Percentiles rank a stretch among this genome's conserved stretches.
Evolutionary conservation across 2,113 vertebrate species (phyloP).

Genomic region (Blennius ocellaris): DNA sequence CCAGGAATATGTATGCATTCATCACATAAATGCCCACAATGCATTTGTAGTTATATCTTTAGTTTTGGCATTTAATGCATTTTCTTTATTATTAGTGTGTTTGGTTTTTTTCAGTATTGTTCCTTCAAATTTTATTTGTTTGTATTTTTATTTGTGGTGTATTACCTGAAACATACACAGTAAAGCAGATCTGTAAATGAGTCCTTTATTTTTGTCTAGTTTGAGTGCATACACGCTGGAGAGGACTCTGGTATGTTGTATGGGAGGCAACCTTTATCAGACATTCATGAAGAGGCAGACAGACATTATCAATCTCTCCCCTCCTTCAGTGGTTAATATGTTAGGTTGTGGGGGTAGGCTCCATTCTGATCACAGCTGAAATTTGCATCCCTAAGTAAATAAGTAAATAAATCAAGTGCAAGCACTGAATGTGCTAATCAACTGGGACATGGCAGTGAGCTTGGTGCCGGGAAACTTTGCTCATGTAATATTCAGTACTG

Average conservation of each 20-base stretch:
- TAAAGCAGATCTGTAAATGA: slow-evolving; percentile 2
- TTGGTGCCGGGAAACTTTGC: slow-evolving; percentile 85
- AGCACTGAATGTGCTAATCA: slow-evolving; percentile 85
- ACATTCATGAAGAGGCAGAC: slow-evolving; percentile 83
- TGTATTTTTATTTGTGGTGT: too few relatives aligned
- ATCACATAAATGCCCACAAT: slow-evolving; percentile 18
- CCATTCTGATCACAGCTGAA: slow-evolving; percentile 80
- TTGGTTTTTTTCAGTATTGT: slow-evolving; percentile 12
- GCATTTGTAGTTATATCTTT: background rate
- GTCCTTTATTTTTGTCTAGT: slow-evolving; percentile 20
- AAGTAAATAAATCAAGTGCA: slow-evolving; percentile 87
- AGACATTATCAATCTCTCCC: slow-evolving; percentile 83
- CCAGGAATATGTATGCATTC: slow-evolving; percentile 45
- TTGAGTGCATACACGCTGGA: slow-evolving; percentile 30
- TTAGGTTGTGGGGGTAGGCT: slow-evolving; percentile 70
- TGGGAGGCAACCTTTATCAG: slow-evolving; percentile 72
- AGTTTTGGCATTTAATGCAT: background rate
- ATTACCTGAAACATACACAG: background rate
- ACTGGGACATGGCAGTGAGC: slow-evolving; percentile 76
- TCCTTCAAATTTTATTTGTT: slow-evolving; percentile 6
- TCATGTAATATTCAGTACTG: slow-evolving; percentile 87
- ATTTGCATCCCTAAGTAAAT: slow-evolving; percentile 89
- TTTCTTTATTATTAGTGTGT: background rate
- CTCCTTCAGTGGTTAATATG: slow-evolving; percentile 77
- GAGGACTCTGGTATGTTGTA: slow-evolving; percentile 53